Conservation (phyloP, 2,888 invertebrate species). For the Mythimna pallens region DNA sequence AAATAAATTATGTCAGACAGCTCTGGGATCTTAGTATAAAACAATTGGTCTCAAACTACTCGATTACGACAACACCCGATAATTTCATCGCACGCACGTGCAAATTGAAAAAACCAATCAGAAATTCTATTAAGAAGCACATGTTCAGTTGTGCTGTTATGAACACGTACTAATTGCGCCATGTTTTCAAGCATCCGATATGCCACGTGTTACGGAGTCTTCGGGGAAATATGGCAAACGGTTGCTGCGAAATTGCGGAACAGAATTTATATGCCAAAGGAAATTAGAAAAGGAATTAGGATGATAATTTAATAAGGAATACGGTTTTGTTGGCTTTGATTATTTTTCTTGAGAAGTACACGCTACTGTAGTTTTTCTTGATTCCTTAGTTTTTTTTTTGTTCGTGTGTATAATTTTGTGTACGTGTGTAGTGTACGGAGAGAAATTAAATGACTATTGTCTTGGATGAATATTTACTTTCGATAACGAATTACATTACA, state of each 20-base stretch:
- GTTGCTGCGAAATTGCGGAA: not conserved
- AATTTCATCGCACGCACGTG: not conserved
- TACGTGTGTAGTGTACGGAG: too few relatives aligned
- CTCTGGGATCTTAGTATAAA: too few relatives aligned
- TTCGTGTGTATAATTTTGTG: too few relatives aligned
- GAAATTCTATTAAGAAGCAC: constrained; percentile 11
- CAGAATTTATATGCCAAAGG: constrained; percentile 28
- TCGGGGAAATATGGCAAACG: constrained; percentile 34
- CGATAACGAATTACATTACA: too few relatives aligned
- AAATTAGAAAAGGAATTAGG: constrained; percentile 35
- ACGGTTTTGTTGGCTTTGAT: not conserved
- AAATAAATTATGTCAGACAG: too few relatives aligned
- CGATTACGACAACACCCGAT: not conserved
- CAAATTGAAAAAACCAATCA: not conserved
- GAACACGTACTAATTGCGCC: constrained; percentile 25
- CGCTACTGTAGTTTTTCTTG: not conserved
- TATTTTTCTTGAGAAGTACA: constrained; percentile 4
- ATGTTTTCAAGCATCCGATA: not conserved
- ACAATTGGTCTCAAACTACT: not conserved
- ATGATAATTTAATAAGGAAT: constrained; percentile 21
- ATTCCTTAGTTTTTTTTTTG: too few relatives aligned
- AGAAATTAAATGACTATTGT: too few relatives aligned
- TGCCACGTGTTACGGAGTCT: constrained; percentile 17
- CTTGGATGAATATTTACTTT: too few relatives aligned
- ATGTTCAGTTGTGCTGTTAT: constrained; percentile 9